phyloP scores from a whole-genome alignment of 2,888 invertebrate genomes.

The Parascotia fuliginaria region DNA sequence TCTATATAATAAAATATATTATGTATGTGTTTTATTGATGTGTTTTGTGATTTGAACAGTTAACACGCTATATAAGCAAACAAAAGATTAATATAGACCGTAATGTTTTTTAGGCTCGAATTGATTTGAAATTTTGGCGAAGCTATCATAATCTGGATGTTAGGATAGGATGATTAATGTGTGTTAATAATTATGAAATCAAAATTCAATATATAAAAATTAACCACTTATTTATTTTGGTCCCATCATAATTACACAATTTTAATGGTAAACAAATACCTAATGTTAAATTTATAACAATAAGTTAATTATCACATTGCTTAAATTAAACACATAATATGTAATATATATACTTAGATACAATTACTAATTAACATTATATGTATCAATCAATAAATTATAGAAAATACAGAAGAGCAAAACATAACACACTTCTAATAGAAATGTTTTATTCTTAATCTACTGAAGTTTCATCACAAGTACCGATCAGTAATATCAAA shows the following conservation, averaged over 20 bases:
- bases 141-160: no score
- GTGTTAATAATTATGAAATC: no score
- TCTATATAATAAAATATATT: no score
- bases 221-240: slow-evolving; percentile 66
- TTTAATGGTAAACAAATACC: slow-evolving; percentile 42
- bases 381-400: slow-evolving; percentile 31
- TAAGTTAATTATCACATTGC: slow-evolving; percentile 45
- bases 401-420: slow-evolving; percentile 15
- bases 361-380: no score
- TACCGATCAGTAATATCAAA: slow-evolving; percentile 11
- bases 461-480: background rate
- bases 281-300: slow-evolving; percentile 39
- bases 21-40: no score
- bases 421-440: slow-evolving; percentile 7
- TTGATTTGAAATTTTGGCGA: no score
- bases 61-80: no score
- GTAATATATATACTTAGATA: slow-evolving; percentile 18
- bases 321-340: slow-evolving; percentile 29
- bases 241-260: slow-evolving; percentile 59
- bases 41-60: no score
- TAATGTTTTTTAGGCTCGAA: no score
- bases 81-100: no score
- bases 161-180: no score
- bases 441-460: background rate
- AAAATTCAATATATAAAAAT: slow-evolving; percentile 32